Evolutionary conservation across 2,113 vertebrate species (phyloP).

Genomic region (Rana temporaria): DNA sequence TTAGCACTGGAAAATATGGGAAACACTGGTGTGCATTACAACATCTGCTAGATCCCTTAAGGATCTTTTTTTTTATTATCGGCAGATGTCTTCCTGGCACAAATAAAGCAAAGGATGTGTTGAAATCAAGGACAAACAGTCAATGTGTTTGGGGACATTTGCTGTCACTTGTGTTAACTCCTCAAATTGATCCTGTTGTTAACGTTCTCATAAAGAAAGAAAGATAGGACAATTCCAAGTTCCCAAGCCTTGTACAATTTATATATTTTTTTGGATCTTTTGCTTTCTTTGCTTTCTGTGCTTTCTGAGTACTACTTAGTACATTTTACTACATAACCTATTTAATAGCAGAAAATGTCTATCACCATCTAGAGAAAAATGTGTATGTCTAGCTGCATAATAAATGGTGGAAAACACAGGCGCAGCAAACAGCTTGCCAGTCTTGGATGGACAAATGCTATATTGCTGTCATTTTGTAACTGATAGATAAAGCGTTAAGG

Average conservation of each 20-base stretch:
- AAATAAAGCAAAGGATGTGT: neutral
- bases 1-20: neutral
- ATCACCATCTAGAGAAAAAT: neutral
- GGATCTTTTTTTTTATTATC: neutral
- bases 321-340: neutral
- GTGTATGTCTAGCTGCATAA: neutral
- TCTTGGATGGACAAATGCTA: neutral
- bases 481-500: neutral
- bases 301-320: too few relatives aligned
- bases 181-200: neutral
- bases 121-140: conserved; percentile 49
- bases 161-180: neutral
- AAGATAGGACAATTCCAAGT: neutral
- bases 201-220: neutral
- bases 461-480: neutral
- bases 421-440: neutral
- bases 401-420: neutral
- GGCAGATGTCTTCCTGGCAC: conserved; percentile 10
- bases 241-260: neutral
- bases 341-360: neutral
- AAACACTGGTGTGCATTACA: neutral
- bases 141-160: neutral
- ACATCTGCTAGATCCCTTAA: conserved; percentile 6
- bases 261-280: conserved; percentile 21
- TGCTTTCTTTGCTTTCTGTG: neutral